A percentile compares a stretch with the other conserved stretches of the same genome.
These are phyloP conservation scores for Pithecia hirsuta DNA, from an alignment of 2,797 vertebrate species.

Conservation along the genomic window DNA sequence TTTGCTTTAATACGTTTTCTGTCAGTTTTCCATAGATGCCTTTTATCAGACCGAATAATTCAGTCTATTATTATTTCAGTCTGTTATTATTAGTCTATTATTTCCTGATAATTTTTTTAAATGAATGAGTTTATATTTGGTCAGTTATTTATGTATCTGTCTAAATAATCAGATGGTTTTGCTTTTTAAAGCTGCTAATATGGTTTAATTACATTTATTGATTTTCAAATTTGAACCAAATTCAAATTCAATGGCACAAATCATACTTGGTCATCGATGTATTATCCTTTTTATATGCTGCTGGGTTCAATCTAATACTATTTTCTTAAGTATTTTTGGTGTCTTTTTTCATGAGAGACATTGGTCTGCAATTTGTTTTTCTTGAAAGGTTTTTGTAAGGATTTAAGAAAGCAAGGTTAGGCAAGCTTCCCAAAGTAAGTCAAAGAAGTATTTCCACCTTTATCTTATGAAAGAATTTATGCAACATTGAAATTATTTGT, in stretches of 20 bases:
- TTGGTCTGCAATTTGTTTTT: neutral
- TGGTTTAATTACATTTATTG: neutral
- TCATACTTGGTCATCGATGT: neutral
- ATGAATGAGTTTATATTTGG: neutral
- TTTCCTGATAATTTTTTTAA: neutral
- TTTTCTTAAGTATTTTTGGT: neutral
- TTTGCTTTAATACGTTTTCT: neutral
- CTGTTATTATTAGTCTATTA: neutral
- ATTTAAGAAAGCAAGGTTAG: neutral
- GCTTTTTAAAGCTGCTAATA: constrained; percentile 27
- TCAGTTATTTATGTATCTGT: neutral
- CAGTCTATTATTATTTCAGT: neutral
- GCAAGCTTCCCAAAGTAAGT: neutral
- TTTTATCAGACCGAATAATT: neutral
- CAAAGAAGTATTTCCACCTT: neutral
- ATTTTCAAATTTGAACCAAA: neutral
- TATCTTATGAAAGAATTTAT: constrained; percentile 13
- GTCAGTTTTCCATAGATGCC: neutral
- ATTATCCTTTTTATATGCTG: neutral
- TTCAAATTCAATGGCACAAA: neutral
- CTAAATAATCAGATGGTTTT: neutral
- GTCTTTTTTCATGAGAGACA: neutral
- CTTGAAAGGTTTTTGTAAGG: neutral
- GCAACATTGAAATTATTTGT: neutral
- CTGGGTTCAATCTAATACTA: neutral